Conservation (phyloP, 92 coral and sea anemone species). For the Zoanthus gigantus region DNA sequence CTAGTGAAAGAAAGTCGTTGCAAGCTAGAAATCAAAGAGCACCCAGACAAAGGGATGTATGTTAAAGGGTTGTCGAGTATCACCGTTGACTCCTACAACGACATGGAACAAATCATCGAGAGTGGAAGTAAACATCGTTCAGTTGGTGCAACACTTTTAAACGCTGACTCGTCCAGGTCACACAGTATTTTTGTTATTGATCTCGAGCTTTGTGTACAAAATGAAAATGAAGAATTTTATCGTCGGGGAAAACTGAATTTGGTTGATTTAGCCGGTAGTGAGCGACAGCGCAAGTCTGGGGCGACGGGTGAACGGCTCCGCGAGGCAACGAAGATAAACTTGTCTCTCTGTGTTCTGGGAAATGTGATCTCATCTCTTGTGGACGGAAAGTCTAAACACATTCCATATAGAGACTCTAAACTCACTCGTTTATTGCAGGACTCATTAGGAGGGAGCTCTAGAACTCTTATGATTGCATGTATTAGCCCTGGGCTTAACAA, state of each 20-base stretch:
- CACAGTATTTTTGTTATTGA: constrained; percentile 86
- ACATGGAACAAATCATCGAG: constrained; percentile 76
- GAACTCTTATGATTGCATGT: constrained; percentile 84
- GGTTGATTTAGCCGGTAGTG: constrained; percentile 92
- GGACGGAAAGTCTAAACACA: constrained; percentile 78
- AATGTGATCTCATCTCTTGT: constrained; percentile 88
- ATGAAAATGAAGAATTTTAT: constrained; percentile 69
- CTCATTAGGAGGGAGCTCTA: constrained; percentile 88
- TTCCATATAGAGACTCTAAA: constrained; percentile 92
- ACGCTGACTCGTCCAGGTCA: constrained; percentile 85
- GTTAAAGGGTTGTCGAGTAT: constrained; percentile 88
- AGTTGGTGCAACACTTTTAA: constrained; percentile 81
- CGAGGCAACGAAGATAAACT: constrained; percentile 85
- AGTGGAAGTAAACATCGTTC: constrained; percentile 82
- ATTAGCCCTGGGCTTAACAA: constrained; percentile 87
- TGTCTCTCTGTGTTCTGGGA: constrained; percentile 87
- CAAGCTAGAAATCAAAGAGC: constrained; percentile 83
- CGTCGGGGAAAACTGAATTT: constrained; percentile 82
- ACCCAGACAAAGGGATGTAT: constrained; percentile 87
- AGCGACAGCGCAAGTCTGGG: constrained; percentile 89
- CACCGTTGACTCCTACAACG: constrained; percentile 79
- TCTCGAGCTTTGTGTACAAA: constrained; percentile 72
- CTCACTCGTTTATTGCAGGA: constrained; percentile 87
- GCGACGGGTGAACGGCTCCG: constrained; percentile 89
- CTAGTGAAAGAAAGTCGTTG: constrained; percentile 71